Evolutionary conservation across 2,113 vertebrate genomes (phyloP), one percentile per base, ranked within the genome.

Genomic region (Cairina moschata): DNA sequence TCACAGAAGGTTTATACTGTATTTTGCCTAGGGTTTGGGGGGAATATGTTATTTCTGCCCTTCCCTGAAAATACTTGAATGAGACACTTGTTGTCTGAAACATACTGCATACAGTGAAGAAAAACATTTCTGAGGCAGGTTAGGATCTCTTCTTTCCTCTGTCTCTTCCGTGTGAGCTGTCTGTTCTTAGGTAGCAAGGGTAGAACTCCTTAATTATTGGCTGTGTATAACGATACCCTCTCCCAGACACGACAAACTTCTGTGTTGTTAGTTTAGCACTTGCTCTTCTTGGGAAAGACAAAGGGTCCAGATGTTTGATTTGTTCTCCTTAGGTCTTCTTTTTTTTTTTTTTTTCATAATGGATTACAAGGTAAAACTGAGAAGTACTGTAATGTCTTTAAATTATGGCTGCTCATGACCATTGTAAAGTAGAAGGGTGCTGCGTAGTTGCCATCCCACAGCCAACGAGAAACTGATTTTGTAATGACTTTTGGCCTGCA

Each of bases 1-100:
- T 38, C 96, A 91, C 74, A 28, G 96, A 82, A 86, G 83, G 44
- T 76, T 93, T 79, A 66, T 95, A 96, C 96, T 98, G 96, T 98
- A 97, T 97, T 97, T 97, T 88, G 93, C 94, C 96, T 97, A 97
- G 96, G 90, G 98, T 88, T 96, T 96, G 86, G 95, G 94, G 83
- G 97, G 94, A 95, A 95, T 97, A 97, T 96, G 97, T 98, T 94
- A 96, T 96, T 98, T 98, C 96, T 98, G 96, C 97, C 97, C 97
- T 98, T 98, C 97, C 97, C 97, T 97, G 97, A 93, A 96, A 97
- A 98, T 98, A 98, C 98, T 98, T 98, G 98, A 98, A 98, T 96
- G 92, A 96, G 97, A 98, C 97, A 97, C 97, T 82, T 93, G 93
- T 91, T 98, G 97, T 98, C 97, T 86, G 40, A 80, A 67, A 29